Evolutionary conservation across 2,888 invertebrate genomes (phyloP).

Genomic region (Drosophila nigritarsus): DNA sequence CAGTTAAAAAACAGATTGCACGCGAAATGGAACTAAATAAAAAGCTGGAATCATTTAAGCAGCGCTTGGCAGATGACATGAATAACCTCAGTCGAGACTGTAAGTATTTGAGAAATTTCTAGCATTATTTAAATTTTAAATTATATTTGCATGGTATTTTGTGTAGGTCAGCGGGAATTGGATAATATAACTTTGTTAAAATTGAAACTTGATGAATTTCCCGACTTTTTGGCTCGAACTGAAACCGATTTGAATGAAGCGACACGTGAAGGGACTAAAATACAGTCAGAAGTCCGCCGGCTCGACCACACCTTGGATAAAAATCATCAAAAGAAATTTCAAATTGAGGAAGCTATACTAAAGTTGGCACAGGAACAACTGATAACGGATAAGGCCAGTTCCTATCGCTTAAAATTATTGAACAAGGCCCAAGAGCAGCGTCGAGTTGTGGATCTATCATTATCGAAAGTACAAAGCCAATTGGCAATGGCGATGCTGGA

Average conservation of each 20-base stretch:
- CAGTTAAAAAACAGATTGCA: constrained; percentile 88
- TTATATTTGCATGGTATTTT: background rate
- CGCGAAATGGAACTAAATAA: constrained; percentile 90
- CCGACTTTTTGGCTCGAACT: constrained; percentile 87
- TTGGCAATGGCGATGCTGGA: constrained; percentile 85
- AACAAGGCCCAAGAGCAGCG: constrained; percentile 85
- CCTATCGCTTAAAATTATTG: constrained; percentile 85
- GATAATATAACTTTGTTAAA: constrained; percentile 86
- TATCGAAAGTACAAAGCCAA: constrained; percentile 86
- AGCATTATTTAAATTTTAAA: background rate
- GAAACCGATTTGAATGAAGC: constrained; percentile 88
- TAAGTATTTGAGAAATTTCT: constrained; percentile 51
- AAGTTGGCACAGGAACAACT: constrained; percentile 88
- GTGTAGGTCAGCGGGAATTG: constrained; percentile 86
- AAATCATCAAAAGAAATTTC: constrained; percentile 86
- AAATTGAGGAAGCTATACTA: constrained; percentile 89
- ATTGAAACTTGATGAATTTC: constrained; percentile 86
- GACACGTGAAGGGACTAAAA: constrained; percentile 83
- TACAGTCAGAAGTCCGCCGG: constrained; percentile 81
- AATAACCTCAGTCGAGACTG: constrained; percentile 70
- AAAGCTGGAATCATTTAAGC: constrained; percentile 87
- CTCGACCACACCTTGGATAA: constrained; percentile 86
- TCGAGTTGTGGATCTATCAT: constrained; percentile 83
- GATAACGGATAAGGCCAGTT: constrained; percentile 89
- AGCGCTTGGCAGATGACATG: constrained; percentile 87